These are phyloP conservation scores for Halictus quadricinctus DNA, from an alignment of 2,888 invertebrate genomes.

Conservation along the genomic window DNA sequence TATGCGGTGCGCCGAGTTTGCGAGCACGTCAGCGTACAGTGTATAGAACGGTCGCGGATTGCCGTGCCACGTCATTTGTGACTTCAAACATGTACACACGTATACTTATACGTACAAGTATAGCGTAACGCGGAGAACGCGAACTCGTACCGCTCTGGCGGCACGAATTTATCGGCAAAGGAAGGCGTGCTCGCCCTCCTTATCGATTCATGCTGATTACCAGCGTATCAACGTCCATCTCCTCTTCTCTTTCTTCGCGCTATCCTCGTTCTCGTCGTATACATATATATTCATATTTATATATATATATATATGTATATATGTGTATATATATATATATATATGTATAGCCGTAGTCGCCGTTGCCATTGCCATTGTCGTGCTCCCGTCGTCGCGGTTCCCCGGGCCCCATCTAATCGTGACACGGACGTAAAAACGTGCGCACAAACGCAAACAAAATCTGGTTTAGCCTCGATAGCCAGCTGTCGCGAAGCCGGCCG, in stretches of 20 bases:
- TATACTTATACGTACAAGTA: neutral
- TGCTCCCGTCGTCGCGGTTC: neutral
- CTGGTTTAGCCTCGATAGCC: conserved; percentile 47
- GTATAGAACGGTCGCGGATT: conserved; percentile 38
- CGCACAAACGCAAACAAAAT: conserved; percentile 52
- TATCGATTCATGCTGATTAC: conserved; percentile 58
- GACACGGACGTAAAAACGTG: conserved; percentile 45
- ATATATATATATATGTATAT: neutral
- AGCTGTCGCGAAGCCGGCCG: conserved; percentile 68
- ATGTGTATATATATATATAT: no score
- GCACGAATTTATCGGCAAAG: conserved; percentile 39
- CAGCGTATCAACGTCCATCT: conserved; percentile 34
- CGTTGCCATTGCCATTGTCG: neutral
- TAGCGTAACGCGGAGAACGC: conserved; percentile 29
- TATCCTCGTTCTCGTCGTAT: conserved; percentile 11
- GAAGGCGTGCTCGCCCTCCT: conserved; percentile 54
- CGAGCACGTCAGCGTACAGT: conserved; percentile 36
- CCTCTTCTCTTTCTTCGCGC: conserved; percentile 4
- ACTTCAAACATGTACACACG: conserved; percentile 31
- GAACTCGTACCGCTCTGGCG: conserved; percentile 22
- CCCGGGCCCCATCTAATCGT: conserved; percentile 35
- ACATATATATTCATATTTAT: neutral
- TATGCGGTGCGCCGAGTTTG: conserved; percentile 16
- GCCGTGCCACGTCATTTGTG: conserved; percentile 57
- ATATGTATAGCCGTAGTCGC: neutral